These are phyloP conservation scores for Torymus aiolomorphi DNA, from an alignment of 2,888 invertebrate species.

Conservation along the genomic window DNA sequence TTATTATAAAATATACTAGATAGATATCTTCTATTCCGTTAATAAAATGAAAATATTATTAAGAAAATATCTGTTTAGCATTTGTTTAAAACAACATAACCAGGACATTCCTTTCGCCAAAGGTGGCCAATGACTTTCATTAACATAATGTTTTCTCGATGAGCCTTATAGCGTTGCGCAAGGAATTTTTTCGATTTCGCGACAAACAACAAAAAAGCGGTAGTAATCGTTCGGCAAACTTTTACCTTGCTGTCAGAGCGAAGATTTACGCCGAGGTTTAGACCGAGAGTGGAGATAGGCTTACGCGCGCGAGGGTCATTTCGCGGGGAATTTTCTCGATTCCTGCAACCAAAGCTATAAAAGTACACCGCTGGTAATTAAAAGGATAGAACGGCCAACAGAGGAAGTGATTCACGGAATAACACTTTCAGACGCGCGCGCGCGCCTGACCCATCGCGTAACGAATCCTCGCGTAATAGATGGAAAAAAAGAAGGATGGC, in stretches of 20 bases:
- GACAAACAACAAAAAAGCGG: neutral
- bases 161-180: neutral
- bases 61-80: too few species aligned
- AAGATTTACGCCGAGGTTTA: constrained; percentile 46
- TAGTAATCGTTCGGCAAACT: neutral
- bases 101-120: neutral
- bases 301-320: constrained; percentile 20
- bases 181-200: constrained; percentile 20
- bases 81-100: too few species aligned
- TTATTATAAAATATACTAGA: too few species aligned
- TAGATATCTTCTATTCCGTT: too few species aligned
- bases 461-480: constrained; percentile 41
- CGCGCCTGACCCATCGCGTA: constrained; percentile 52
- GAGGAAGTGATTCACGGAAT: constrained; percentile 57
- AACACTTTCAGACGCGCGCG: constrained; percentile 29
- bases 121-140: constrained; percentile 21
- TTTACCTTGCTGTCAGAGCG: constrained; percentile 31
- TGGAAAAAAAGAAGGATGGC: constrained; percentile 36
- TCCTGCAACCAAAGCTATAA: constrained; percentile 53
- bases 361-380: constrained; percentile 53
- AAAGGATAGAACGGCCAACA: constrained; percentile 41
- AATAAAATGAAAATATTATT: too few species aligned
- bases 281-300: neutral
- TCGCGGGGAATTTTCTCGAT: constrained; percentile 50
- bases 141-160: constrained; percentile 33